Percentiles rank a stretch among this genome's conserved stretches.
These are phyloP conservation scores for Grallaria varia DNA, from an alignment of 2,113 vertebrate species.

Conservation along the genomic window DNA sequence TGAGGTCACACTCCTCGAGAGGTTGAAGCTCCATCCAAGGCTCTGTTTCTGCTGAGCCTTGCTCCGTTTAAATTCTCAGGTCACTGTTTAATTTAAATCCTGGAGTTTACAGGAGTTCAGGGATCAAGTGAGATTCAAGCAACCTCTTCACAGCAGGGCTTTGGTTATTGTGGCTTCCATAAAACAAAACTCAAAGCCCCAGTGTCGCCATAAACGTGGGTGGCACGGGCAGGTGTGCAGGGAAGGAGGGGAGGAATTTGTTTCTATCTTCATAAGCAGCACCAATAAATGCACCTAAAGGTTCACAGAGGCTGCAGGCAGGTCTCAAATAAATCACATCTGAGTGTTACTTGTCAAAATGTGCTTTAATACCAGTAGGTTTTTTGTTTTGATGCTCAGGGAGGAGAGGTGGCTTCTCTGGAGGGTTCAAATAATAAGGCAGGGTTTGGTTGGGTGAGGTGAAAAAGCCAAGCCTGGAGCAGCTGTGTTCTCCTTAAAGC, in stretches of 20 bases:
- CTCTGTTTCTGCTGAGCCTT: not conserved
- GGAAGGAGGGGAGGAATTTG: not conserved
- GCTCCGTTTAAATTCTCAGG: rapidly evolving
- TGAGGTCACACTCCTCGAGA: not conserved
- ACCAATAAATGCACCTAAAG: rapidly evolving
- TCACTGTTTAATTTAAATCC: rapidly evolving
- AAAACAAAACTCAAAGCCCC: rapidly evolving
- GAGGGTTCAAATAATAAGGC: rapidly evolving
- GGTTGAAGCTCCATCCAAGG: rapidly evolving
- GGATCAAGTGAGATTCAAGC: rapidly evolving
- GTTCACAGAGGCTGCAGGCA: no score
- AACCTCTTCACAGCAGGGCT: rapidly evolving
- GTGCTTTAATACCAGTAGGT: not conserved
- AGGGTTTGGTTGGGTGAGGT: not conserved
- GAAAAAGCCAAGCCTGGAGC: not conserved
- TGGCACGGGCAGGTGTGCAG: not conserved
- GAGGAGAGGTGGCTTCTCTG: not conserved
- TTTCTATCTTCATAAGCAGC: no score
- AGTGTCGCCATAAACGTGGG: rapidly evolving
- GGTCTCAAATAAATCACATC: not conserved
- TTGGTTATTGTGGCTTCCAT: rapidly evolving
- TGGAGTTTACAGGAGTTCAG: not conserved
- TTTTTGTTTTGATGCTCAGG: rapidly evolving
- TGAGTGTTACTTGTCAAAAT: rapidly evolving
- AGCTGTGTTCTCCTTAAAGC: rapidly evolving